These are phyloP conservation scores for Paedocypris sp. DNA, from an alignment of 2,113 vertebrate genomes.

Conservation along the genomic window DNA sequence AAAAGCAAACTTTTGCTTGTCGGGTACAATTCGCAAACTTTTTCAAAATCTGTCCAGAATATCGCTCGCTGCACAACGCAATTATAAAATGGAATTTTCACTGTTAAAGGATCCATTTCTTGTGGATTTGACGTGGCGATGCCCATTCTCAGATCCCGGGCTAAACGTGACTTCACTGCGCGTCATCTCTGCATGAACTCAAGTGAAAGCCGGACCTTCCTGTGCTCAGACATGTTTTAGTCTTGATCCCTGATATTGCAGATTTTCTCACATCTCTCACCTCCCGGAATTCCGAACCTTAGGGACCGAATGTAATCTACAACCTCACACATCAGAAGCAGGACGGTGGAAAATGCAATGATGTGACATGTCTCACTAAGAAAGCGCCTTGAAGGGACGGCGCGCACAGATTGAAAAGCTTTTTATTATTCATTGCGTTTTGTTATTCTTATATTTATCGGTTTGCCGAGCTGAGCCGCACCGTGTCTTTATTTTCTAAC, in stretches of 20 bases:
- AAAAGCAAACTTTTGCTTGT: no score
- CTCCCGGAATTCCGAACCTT: slow-evolving; percentile 23
- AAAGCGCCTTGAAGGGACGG: background rate
- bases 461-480: no score
- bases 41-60: no score
- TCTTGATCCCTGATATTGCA: slow-evolving; percentile 6
- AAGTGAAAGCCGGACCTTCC: slow-evolving; percentile 12
- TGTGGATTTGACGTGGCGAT: no score
- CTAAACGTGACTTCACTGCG: background rate
- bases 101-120: no score
- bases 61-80: no score
- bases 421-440: background rate
- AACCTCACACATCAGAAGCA: slow-evolving; percentile 28
- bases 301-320: slow-evolving; percentile 29
- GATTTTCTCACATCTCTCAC: slow-evolving; percentile 19
- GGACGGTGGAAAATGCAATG: slow-evolving; percentile 2
- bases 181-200: slow-evolving; percentile 20
- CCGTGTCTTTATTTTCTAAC: no score
- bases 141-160: background rate
- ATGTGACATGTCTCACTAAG: background rate
- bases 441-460: no score
- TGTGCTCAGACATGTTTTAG: slow-evolving; percentile 12
- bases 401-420: background rate
- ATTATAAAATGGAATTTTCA: no score
- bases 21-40: no score